Evolutionary conservation across 2,113 vertebrate genomes (phyloP).

Genomic region (Typhlomys cinereus): DNA sequence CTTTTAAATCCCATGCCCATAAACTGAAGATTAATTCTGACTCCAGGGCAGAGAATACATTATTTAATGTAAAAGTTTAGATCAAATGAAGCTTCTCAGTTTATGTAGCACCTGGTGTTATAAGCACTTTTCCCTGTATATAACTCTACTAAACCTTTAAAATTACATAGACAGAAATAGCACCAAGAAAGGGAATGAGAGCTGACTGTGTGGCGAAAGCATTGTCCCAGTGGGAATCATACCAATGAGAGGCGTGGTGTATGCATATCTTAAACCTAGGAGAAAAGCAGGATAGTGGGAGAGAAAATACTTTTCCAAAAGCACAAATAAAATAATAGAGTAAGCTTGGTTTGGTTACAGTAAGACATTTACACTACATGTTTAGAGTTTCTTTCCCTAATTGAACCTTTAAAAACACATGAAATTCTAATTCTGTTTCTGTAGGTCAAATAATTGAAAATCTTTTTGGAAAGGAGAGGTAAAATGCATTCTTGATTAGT

Average conservation of each 20-base stretch:
- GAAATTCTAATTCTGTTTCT: not conserved
- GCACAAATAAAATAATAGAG: not conserved
- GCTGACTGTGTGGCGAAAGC: fast-evolving
- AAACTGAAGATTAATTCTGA: slow-evolving; percentile 65
- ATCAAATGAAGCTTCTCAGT: not conserved
- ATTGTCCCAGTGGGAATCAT: fast-evolving
- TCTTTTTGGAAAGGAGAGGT: not conserved
- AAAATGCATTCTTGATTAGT: not conserved
- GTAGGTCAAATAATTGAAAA: not conserved
- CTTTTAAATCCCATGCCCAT: not conserved
- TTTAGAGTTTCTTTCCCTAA: not conserved
- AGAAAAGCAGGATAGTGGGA: not conserved
- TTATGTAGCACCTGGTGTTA: not conserved
- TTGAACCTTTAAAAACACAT: not conserved
- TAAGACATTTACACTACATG: not conserved
- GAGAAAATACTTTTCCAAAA: not conserved
- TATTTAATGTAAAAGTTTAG: slow-evolving; percentile 59
- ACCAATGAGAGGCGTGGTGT: fast-evolving
- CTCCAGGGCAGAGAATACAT: slow-evolving; percentile 2
- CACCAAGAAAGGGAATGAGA: fast-evolving
- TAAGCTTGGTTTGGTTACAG: not conserved
- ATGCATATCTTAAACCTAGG: not conserved
- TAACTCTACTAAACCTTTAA: not conserved
- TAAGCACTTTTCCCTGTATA: not conserved
- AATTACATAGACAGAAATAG: not conserved